Conservation (phyloP, 2,797 vertebrate genomes). For the Nasua narica region DNA sequence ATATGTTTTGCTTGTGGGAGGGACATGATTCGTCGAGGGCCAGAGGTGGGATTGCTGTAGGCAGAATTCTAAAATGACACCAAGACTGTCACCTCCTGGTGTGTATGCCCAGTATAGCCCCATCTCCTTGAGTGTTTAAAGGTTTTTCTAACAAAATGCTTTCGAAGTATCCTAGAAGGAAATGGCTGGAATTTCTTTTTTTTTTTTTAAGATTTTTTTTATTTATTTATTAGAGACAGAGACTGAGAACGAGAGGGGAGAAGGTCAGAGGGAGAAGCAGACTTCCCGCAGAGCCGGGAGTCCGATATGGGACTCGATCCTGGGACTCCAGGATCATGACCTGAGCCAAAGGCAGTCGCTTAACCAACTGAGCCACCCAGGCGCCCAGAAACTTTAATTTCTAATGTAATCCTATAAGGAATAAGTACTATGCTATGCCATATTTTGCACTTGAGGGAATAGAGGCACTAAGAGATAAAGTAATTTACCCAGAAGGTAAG, state of each 20-base stretch:
- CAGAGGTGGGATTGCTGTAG: background rate
- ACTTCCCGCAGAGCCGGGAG: background rate
- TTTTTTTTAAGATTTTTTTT: background rate
- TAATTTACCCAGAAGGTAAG: background rate
- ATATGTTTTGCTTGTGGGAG: background rate
- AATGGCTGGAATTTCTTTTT: background rate
- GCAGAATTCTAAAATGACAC: background rate
- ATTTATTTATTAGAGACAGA: background rate
- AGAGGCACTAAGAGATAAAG: background rate
- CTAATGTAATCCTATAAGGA: background rate
- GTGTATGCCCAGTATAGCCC: background rate
- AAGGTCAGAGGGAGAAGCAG: background rate
- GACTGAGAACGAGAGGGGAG: background rate
- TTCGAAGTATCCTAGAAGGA: background rate
- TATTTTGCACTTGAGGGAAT: background rate
- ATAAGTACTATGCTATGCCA: background rate
- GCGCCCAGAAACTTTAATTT: background rate
- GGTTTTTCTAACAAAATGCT: background rate
- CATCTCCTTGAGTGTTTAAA: background rate
- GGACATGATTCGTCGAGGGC: background rate
- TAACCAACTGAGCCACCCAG: background rate
- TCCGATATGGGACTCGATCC: no score
- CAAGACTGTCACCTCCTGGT: background rate
- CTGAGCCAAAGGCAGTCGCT: background rate
- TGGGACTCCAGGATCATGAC: no score